Evolutionary conservation across 2,888 invertebrate species (phyloP).

Genomic region (Nephrotoma flavescens): DNA sequence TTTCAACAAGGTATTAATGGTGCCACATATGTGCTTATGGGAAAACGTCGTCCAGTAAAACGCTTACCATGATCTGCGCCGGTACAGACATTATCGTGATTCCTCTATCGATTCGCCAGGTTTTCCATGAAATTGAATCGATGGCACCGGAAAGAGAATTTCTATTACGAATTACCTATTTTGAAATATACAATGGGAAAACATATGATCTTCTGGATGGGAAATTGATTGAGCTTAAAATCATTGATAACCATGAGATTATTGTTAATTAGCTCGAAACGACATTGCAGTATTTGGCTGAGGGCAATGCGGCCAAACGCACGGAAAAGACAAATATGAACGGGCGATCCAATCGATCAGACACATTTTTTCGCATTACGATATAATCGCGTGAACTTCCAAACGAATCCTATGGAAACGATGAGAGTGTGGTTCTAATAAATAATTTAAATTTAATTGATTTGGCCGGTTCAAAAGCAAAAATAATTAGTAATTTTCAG

Average conservation of each 20-base stretch:
- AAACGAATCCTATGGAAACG: conserved; percentile 37
- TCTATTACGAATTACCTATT: conserved; percentile 62
- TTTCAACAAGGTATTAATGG: conserved; percentile 63
- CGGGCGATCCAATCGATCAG: conserved; percentile 77
- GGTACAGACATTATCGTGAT: conserved; percentile 56
- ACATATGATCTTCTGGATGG: conserved; percentile 58
- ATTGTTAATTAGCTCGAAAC: too few species aligned
- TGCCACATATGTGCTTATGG: conserved; percentile 85
- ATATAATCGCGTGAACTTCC: conserved; percentile 47
- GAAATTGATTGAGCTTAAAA: conserved; percentile 40
- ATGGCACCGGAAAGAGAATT: conserved; percentile 49
- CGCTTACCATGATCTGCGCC: conserved; percentile 69
- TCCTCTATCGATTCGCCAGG: conserved; percentile 50
- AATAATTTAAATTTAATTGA: conserved; percentile 81
- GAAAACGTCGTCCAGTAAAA: conserved; percentile 82
- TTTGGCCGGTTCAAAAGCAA: conserved; percentile 78
- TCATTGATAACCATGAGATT: conserved; percentile 50
- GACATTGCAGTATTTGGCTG: too few species aligned
- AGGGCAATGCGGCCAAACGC: too few species aligned
- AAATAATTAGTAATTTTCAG: conserved; percentile 70
- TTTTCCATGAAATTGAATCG: conserved; percentile 50
- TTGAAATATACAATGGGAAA: conserved; percentile 82
- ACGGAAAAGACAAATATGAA: too few species aligned
- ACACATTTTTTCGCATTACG: conserved; percentile 72
- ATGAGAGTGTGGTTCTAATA: conserved; percentile 42